Evolutionary conservation across 2,888 invertebrate species (phyloP), one percentile per base, ranked within the genome.

Genomic region (Thysanoteuthis rhombus): DNA sequence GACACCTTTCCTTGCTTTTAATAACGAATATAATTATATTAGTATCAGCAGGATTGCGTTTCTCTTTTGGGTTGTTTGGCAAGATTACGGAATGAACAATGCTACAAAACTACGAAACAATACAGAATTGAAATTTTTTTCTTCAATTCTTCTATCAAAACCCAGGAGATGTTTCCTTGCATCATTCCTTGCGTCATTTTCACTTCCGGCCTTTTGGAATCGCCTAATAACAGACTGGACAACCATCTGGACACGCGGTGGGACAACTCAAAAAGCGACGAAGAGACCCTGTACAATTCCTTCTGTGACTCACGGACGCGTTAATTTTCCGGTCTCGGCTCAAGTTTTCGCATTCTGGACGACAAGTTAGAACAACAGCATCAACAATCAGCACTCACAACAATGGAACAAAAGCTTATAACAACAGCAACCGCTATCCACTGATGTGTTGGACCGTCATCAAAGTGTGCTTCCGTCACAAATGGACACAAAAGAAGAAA

Each of bases 281-380:
- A 75, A 75, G 75, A n/a, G 12, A 75, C 10, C 16, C n/a, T n/a
- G 75, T n/a, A 16, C 36, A 8, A 36, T 75, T 75, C 36, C n/a
- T 75, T 75, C 75, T 75, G 75, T 75, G 75, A 75, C n/a, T 75
- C 75, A 75, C n/a, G n/a, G n/a, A 25, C 16, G 75, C 75, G n/a
- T 75, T 75, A 75, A 75, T 75, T 75, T 75, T 75, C n/a, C 75
- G n/a, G 75, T 75, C 75, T n/a, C 75, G n/a, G n/a, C 75, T 75
- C 75, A 75, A 75, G 75, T 75, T 75, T 75, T 75, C 75, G 75
- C 16, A 75, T 75, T 75, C 75, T n/a, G 75, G n/a, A 16, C n/a
- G 75, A 36, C 75, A 75, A 75, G n/a, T 75, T 75, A 75, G 75
- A 75, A 75, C 75, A 75, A 75, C 75, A 75, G n/a, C 75, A 75